Percentiles rank a stretch among this genome's conserved stretches.
These are phyloP conservation scores for Euzophera pinguis DNA, from an alignment of 2,888 invertebrate species.

Conservation along the genomic window DNA sequence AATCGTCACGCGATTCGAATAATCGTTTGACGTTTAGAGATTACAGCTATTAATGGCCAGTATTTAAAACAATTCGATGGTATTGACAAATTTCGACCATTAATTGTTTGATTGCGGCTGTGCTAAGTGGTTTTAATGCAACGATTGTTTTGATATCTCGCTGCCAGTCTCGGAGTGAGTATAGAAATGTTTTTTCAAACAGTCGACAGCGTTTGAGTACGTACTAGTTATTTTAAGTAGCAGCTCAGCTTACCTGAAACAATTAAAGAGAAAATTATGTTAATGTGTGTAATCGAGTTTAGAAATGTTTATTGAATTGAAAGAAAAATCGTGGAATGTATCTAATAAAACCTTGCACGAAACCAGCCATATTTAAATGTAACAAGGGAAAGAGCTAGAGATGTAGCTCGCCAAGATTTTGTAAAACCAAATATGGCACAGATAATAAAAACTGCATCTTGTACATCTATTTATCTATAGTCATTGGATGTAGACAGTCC, in stretches of 20 bases:
- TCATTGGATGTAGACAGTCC: no score
- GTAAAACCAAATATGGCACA: no score
- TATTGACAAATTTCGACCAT: conserved; percentile 70
- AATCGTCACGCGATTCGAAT: conserved; percentile 63
- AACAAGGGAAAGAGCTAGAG: no score
- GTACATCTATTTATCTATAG: no score
- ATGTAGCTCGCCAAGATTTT: no score
- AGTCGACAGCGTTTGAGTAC: background rate
- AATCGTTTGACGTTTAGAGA: conserved; percentile 66
- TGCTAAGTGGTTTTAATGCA: conserved; percentile 39
- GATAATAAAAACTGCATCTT: no score
- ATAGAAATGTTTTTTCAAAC: conserved; percentile 12
- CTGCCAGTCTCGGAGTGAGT: conserved; percentile 30
- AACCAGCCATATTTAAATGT: no score
- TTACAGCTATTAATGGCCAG: conserved; percentile 59
- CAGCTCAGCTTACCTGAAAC: conserved; percentile 45
- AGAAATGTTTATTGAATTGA: no score
- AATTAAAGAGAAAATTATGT: conserved; percentile 24
- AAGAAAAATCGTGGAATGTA: no score
- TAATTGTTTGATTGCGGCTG: conserved; percentile 36
- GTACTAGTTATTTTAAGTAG: background rate
- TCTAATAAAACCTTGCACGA: no score
- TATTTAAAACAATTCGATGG: conserved; percentile 49
- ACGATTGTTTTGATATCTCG: conserved; percentile 44
- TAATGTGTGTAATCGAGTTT: no score